These are phyloP conservation scores for Plecotus auritus DNA, from an alignment of 2,113 vertebrate species.

Conservation along the genomic window DNA sequence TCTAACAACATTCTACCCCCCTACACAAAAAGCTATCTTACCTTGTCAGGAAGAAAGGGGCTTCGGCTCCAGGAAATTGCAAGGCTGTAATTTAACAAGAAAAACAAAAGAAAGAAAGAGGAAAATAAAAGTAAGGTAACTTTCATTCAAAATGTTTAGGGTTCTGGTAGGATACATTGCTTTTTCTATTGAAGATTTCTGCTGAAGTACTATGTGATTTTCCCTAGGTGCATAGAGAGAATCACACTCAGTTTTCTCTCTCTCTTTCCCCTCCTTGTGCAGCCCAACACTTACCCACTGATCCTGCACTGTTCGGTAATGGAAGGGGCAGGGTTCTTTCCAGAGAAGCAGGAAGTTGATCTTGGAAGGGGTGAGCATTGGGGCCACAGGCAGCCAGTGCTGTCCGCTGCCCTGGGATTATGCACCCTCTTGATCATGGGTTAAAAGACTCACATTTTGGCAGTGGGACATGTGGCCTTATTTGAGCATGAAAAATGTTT, in stretches of 20 bases:
- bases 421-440: constrained; percentile 6
- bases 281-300: neutral
- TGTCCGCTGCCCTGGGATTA: constrained; percentile 14
- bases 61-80: neutral
- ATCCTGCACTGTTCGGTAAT: neutral
- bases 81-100: neutral
- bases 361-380: neutral
- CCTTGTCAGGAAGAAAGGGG: neutral
- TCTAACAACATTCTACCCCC: neutral
- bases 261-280: neutral
- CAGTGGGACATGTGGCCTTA: constrained; percentile 45
- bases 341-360: constrained; percentile 18
- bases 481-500: constrained; percentile 60
- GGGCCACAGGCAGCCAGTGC: neutral
- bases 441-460: constrained; percentile 54
- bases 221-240: neutral
- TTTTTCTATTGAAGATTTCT: constrained; percentile 4
- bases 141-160: neutral
- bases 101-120: neutral
- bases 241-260: too few species aligned
- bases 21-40: neutral
- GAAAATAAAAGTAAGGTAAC: neutral
- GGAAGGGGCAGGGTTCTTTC: constrained; percentile 30
- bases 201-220: neutral
- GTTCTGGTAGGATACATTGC: neutral